Percentiles rank a stretch among this genome's conserved stretches.
Conservation (phyloP, 2,113 vertebrate genomes). For the Lamprotornis superbus region DNA sequence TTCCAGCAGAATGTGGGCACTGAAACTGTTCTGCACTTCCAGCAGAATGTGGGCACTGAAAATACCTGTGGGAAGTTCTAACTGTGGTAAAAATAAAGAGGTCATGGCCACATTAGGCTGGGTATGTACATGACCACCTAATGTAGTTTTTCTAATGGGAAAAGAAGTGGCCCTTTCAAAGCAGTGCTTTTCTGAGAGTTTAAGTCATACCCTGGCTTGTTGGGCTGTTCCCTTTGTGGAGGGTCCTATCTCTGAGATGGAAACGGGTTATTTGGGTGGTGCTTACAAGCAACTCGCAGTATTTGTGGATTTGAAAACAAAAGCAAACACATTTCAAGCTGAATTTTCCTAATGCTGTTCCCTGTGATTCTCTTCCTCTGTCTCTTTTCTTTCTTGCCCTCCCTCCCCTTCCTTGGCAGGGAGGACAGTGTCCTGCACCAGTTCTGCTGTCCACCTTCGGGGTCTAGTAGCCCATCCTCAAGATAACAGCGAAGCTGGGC, state of each 20-base stretch:
- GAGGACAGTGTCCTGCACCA: slow-evolving; percentile 70
- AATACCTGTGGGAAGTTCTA: not conserved
- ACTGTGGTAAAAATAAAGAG: not conserved
- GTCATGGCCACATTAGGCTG: not conserved
- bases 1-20: not conserved
- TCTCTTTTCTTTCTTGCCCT: slow-evolving; percentile 41
- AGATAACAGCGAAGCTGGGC: slow-evolving; percentile 64
- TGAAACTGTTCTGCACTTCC: not conserved
- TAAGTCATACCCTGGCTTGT: not conserved
- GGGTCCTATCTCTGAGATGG: not conserved
- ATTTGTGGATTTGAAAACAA: not conserved
- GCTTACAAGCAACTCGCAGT: not conserved
- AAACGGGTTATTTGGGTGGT: not conserved
- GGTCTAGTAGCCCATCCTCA: slow-evolving; percentile 71
- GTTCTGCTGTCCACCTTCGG: slow-evolving; percentile 71
- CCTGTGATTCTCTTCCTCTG: slow-evolving; percentile 66
- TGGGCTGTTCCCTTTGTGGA: not conserved
- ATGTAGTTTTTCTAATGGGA: not conserved
- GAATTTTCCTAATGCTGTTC: slow-evolving; percentile 55
- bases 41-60: not conserved
- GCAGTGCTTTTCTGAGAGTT: not conserved
- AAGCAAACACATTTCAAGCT: not conserved
- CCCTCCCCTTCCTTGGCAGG: slow-evolving; percentile 41
- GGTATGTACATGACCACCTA: not conserved
- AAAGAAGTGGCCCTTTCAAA: not conserved